These are phyloP conservation scores for Brachyistius frenatus DNA, from an alignment of 2,113 vertebrate species.

Conservation along the genomic window DNA sequence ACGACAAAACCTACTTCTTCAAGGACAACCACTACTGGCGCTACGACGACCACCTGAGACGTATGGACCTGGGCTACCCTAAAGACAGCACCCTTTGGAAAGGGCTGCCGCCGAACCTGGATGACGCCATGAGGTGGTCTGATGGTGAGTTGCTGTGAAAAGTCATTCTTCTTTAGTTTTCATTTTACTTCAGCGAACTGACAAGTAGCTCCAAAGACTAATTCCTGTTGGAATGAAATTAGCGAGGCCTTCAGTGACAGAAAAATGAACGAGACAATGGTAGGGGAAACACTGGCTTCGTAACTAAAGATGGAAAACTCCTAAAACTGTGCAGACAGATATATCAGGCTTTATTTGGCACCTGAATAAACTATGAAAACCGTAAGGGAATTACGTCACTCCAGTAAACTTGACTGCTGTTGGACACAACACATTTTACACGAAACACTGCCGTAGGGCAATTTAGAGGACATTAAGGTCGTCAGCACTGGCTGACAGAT, in stretches of 20 bases:
- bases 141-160: slow-evolving; percentile 86
- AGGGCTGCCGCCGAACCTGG: slow-evolving; percentile 89
- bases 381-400: background rate
- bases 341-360: slow-evolving; percentile 10
- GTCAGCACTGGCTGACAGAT: background rate
- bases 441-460: background rate
- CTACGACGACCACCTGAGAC: slow-evolving; percentile 89
- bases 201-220: too few species aligned
- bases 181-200: too few species aligned
- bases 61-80: slow-evolving; percentile 94
- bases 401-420: background rate
- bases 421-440: background rate
- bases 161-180: too few species aligned
- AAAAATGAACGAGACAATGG: too few species aligned
- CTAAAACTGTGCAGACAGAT: background rate
- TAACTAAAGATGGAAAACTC: background rate
- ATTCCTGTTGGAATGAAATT: too few species aligned
- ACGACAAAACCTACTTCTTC: slow-evolving; percentile 92
- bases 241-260: too few species aligned
- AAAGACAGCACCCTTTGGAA: slow-evolving; percentile 91
- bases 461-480: background rate
- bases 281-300: too few species aligned
- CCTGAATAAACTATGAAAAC: slow-evolving; percentile 18
- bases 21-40: slow-evolving; percentile 94
- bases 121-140: slow-evolving; percentile 96